Evolutionary conservation across 1,140 invertebrate genomes (phyloP), one percentile per base, ranked within the genome.

Genomic region (Eumaeus atala): DNA sequence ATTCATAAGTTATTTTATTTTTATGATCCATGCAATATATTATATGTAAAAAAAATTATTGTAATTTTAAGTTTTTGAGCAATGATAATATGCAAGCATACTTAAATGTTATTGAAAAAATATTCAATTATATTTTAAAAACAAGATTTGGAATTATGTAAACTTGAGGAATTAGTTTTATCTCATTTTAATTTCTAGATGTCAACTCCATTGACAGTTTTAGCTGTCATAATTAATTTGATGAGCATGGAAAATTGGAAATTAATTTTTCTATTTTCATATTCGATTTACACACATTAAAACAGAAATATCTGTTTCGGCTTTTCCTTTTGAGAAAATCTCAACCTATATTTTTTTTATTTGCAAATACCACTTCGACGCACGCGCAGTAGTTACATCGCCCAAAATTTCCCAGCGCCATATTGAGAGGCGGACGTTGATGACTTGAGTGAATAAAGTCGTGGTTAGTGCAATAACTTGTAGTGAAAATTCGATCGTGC

Each of bases 341-440:
- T 65, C 58, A 55, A 64, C 64, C 54, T 54, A 52, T 48, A 68
- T 60, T 59, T 77, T 77, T 82, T 79, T 81, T 73, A 77, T 78
- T 80, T 75, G 70, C 71, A 78, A 73, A 78, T 72, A 81, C 74
- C 78, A 72, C 68, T 74, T 84, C 77, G 81, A 86, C 84, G 86
- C 84, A 87, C 84, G 86, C 86, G 86, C 84, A 87, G 76, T 80
- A 84, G 77, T 66, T 67, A 75, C 80, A 78, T 85, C 82, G 76
- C 77, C 82, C 77, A 84, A 87, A 87, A 86, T 87, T 82, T 77
- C 83, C 82, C 80, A 86, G 81, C 86, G 86, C 86, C 84, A 88
- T 88, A 88, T 88, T 88, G 86, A 88, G 85, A 88, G 86, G 84
- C 84, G 84, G 86, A 87, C 83, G 84, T 86, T 86, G 84, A 85